These are phyloP conservation scores for Drosophila formosana DNA, from an alignment of 2,888 invertebrate species.

Conservation along the genomic window DNA sequence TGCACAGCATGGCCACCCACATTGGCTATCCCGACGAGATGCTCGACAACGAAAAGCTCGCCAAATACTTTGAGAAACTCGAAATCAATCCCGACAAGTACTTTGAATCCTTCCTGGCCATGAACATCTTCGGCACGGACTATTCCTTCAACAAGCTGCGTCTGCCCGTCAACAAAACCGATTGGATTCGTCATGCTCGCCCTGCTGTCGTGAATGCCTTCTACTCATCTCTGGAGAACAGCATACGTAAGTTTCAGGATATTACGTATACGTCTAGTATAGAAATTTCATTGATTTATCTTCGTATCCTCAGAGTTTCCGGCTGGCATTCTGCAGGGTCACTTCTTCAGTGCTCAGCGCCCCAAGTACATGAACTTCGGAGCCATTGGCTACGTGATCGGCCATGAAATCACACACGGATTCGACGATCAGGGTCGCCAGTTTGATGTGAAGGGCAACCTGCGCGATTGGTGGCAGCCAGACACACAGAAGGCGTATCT, in stretches of 20 bases:
- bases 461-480: constrained; percentile 97
- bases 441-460: constrained; percentile 95
- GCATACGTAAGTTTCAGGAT: constrained; percentile 90
- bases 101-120: constrained; percentile 90
- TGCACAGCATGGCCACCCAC: constrained; percentile 93
- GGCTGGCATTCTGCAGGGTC: constrained; percentile 96
- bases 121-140: constrained; percentile 92
- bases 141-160: constrained; percentile 92
- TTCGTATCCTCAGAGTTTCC: constrained; percentile 90
- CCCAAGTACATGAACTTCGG: constrained; percentile 97
- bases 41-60: constrained; percentile 92
- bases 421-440: constrained; percentile 96
- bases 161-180: constrained; percentile 92
- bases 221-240: constrained; percentile 94
- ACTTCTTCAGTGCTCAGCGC: constrained; percentile 94
- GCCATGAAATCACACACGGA: constrained; percentile 96
- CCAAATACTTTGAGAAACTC: constrained; percentile 91
- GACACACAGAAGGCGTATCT: constrained; percentile 93
- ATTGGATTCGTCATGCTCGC: constrained; percentile 93
- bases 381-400: constrained; percentile 95
- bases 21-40: constrained; percentile 97
- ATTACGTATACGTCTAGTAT: background rate
- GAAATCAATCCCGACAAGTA: constrained; percentile 90
- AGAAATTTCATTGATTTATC: background rate
- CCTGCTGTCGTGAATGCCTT: constrained; percentile 95